Evolutionary conservation across 2,113 vertebrate species (phyloP), one percentile per base, ranked within the genome.

Genomic region (Actinemys pallida): DNA sequence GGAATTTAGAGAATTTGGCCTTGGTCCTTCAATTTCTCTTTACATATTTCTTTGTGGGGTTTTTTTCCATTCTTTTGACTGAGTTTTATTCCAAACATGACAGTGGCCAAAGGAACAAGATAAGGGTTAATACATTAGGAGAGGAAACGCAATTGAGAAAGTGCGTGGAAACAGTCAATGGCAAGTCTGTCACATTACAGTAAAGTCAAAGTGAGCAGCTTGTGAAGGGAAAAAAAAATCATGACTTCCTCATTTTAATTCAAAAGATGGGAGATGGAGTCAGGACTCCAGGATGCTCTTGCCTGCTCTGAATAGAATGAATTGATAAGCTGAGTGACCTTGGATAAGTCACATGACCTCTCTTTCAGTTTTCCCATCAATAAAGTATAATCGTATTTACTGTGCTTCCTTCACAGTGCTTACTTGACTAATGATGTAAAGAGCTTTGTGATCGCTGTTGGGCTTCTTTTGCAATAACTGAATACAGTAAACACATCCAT

Each of bases 341-440:
- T 94, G 94, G 93, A 92, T 81, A 79, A 95, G 89, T 91, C 93
- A 96, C 25, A 27, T 29, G 57, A 87, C 81, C 86, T 93, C 93
- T 95, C 47, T 81, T 42, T 94, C 87, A 79, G 35, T 84, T 47
- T 78, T 47, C 3, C 47, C 62, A 65, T 45, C 4, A 10, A 91
- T 65, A 96, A 93, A 78, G 12, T 47, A 78, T 29, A 78, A 93
- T 39, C n/a, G 39, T 94, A 95, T 85, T 97, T 96, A 91, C 90
- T 87, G 83, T 90, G 84, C 57, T 94, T 96, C 83, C 81, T 94
- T 95, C 87, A 81, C 19, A 87, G 65, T 62, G 87, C 86, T 92
- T 88, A 92, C 84, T 24, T 91, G 81, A 88, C 3, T 39, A 31
- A 50, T 54, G 90, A 94, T 54, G 92, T 12, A 81, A 91, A 95